Evolutionary conservation across 2,888 invertebrate genomes (phyloP).

Genomic region (Strigamia transsilvanica): DNA sequence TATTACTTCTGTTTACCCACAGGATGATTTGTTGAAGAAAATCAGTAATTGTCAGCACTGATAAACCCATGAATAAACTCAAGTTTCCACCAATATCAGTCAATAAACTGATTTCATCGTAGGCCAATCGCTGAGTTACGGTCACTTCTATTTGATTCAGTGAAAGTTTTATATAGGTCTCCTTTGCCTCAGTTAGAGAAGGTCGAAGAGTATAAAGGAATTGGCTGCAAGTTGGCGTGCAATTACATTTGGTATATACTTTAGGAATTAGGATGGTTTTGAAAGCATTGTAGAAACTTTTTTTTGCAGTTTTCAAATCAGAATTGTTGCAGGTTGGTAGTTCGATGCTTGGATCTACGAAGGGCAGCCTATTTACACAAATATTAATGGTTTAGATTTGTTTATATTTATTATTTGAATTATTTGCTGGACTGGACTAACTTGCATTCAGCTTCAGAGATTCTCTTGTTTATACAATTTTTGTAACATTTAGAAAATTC

Average conservation of each 20-base stretch:
- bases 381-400: no score
- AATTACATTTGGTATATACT: background rate
- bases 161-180: background rate
- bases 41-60: background rate
- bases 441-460: background rate
- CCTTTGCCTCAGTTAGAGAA: background rate
- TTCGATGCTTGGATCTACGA: background rate
- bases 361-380: background rate
- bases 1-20: background rate
- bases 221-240: background rate
- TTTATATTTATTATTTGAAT: background rate
- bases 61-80: background rate
- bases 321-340: background rate
- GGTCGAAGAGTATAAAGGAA: background rate
- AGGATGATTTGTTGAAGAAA: background rate
- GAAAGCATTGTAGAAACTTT: background rate
- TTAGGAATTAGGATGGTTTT: background rate
- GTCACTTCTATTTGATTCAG: background rate
- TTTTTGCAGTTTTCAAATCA: background rate
- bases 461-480: background rate
- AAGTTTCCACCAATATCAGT: constrained; percentile 4
- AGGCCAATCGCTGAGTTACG: background rate
- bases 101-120: background rate
- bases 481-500: background rate
- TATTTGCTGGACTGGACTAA: background rate